Base-by-base conservation (phyloP, 2,888 invertebrate species). In the Plagodis dolabraria region DNA sequence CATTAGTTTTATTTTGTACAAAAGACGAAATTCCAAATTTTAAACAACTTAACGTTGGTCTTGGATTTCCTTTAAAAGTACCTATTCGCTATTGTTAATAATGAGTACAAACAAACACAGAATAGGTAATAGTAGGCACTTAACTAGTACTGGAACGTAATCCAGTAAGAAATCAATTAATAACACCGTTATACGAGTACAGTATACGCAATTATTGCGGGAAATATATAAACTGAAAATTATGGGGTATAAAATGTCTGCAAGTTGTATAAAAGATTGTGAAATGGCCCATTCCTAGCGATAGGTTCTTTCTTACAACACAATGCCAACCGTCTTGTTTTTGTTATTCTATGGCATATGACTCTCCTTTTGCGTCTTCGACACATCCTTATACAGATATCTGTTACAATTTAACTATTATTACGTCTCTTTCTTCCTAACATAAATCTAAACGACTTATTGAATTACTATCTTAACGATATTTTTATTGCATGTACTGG, bases 401-500 rank as follows among this genome's bases (percentile, higher is more conserved):
- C 56, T 44, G 63, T 63, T 60, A 63, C 59, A 56, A 64, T 63
- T 63, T 60, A 58, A 69, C 64, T 65, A 61, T 47, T 40, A 60
- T 59, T 57, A 65, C 60, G 56, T 53, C 51, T 8, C 40, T 40
- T 22, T 22, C 22, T 22, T 22, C 22, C 40, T 57, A 60, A 53
- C 59, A 51, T 62, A 55, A 49, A 33, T 45, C 36, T 43, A 36
- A 44, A 67, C 54, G 52, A 65, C 53, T 57, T 56, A 61, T 60
- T 56, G 47, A 62, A 64, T 63, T 53, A 52, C 51, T 62, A 59
- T 63, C 50, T 62, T 65, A 65, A 67, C 59, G 62, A 65, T 62
- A 65, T 49, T 64, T 69, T 65, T 69, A 67, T 69, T 65, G 58
- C 56, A 49, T 56, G 60, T 63, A 65, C 56, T 60, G 43, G 34